Evolutionary conservation across 2,888 invertebrate species (phyloP), one percentile per base, ranked within the genome.

Genomic region (Microctonus hyperodae): DNA sequence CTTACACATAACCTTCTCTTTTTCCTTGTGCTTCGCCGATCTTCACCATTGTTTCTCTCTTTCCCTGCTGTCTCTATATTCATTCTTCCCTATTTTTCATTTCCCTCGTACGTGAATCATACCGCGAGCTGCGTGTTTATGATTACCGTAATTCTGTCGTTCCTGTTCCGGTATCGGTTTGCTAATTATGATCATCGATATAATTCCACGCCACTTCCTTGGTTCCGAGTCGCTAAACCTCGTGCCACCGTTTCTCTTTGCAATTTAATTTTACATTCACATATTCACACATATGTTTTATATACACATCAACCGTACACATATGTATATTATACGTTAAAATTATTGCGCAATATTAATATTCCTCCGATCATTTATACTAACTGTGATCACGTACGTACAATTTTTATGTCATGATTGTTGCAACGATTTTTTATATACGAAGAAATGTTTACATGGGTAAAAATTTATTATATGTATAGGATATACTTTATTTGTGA

Each of bases 161-260:
- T 75, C 70, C 71, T 73, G 75, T 75, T 75, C 75, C 75, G 75
- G 75, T 75, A 83, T 83, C 82, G 83, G 76, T 68, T 44, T 77
- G 74, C 78, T 82, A 83, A 84, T 84, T 83, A 84, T 80, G 81
- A 84, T 83, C 81, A 83, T 83, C 81, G 82, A 82, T 82, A 79
- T 67, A 73, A 67, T 74, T 53, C 25, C 25, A 79, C 80, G 80
- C 79, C 80, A 81, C 79, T 83, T 82, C 81, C 82, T 80, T 74
- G 78, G 61, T 65, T 67, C 67, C 63, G 33, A 67, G 59, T 59
- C 67, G 67, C 63, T 67, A 44, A 67, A 59, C 40, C 37, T 48
- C 33, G 33, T 37, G 37, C n/a, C 58, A 40, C 40, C 20, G 33
- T 51, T 60, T 50, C 31, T 48, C 28, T 50, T 40, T 6, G 22